Evolutionary conservation across 2,797 vertebrate genomes (phyloP), one percentile per base, ranked within the genome.

Genomic region (Platyrinchus mystaceus): DNA sequence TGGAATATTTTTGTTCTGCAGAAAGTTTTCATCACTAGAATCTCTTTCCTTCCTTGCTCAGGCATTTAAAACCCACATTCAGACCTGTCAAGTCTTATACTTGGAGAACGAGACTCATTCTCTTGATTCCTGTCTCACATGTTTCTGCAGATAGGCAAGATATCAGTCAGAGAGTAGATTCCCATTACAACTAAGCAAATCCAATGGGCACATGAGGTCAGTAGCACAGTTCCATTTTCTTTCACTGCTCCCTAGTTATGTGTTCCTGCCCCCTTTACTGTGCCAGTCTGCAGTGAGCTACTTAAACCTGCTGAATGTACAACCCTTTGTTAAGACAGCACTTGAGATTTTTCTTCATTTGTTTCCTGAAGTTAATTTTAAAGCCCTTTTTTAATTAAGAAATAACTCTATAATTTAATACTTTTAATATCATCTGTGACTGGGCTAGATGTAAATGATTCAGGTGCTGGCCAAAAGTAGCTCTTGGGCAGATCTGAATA

Each of bases 21-120:
- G 82, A 69, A 85, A 66, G 43, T 89, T 95, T 85, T 88, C 34
- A 75, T 71, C 79, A 73, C 43, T 23, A 68, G 55, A 87, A 87
- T 79, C 13, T 60, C 20, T 86, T 83, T 62, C 32, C 26, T 89
- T 85, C 68, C 66, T 80, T 89, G 30, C 79, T 83, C 89, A 59
- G 50, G 46, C 56, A 75, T 92, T 93, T 92, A 86, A 93, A 93
- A 76, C 21, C 37, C 63, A 52, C 70, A 73, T 79, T 84, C 47
- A 87, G 50, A 88, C 19, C 67, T 95, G 81, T 88, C 88, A 91
- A 82, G 55, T 91, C 74, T 81, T 90, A 73, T 44, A 63, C 30
- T 66, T 70, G 52, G 46, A 55, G 77, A 80, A 77, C 64, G 39
- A 87, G 37, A 66, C 62, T 95, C 22, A 58, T 50, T 84, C 1